Conservation (phyloP, 1,140 invertebrate genomes). For the Pachyrhynchus sulphureomaculatus region DNA sequence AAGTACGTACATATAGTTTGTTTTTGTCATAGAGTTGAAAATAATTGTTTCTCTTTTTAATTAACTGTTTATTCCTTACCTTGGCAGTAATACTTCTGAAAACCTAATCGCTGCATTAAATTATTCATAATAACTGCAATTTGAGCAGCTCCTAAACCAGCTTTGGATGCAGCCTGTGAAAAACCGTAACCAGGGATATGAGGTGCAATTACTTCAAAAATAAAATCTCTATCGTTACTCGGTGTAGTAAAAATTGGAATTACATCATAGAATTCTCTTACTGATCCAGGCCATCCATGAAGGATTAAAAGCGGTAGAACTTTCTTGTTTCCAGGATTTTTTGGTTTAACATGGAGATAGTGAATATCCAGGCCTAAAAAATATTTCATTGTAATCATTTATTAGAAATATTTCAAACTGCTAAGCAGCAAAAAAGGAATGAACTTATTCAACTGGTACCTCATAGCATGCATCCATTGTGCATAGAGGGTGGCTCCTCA, state of each 20-base stretch:
- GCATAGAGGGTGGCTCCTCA: no score
- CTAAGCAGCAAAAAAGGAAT: no score
- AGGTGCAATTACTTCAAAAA: conserved; percentile 79
- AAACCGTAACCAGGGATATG: conserved; percentile 78
- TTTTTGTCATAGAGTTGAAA: no score
- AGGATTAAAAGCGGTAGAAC: conserved; percentile 67
- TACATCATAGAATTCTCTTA: conserved; percentile 46
- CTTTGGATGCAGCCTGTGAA: conserved; percentile 67
- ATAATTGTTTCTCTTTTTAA: no score
- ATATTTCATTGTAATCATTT: no score
- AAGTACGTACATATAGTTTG: no score
- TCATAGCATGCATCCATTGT: no score
- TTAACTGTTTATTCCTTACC: no score
- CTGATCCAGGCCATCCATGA: conserved; percentile 85
- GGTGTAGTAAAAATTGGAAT: conserved; percentile 66
- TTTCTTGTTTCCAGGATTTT: conserved; percentile 40
- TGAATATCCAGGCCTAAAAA: conserved; percentile 52
- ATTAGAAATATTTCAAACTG: no score
- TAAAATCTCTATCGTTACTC: conserved; percentile 57
- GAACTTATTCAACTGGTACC: no score
- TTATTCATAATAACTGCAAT: conserved; percentile 74
- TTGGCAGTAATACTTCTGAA: conserved; percentile 76
- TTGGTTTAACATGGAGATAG: conserved; percentile 63
- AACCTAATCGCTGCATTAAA: conserved; percentile 78
- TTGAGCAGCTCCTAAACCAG: conserved; percentile 63